Base-by-base conservation (phyloP, 2,113 vertebrate genomes). In the Chionis minor region DNA sequence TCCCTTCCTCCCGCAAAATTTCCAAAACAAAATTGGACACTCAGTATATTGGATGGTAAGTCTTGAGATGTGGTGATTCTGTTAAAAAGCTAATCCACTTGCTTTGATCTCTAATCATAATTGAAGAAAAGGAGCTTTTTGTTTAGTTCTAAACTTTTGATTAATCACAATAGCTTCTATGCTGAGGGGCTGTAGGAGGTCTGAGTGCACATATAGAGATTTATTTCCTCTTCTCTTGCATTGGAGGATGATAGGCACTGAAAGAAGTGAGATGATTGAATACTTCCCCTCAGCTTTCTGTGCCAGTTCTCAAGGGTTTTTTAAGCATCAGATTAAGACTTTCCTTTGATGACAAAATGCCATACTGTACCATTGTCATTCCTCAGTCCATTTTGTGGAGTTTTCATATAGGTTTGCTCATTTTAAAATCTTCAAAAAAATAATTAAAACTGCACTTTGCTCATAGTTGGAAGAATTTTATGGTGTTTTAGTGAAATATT, bases 71-170 rank as follows among this genome's bases (percentile, higher is more conserved):
- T 84, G 63, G 67, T 18, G 17, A 23, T 59, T 58, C 42, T 93
- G 38, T 45, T 81, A 44, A 67, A 77, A 87, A 67, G 38, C 58
- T 79, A 49, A 77, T 80, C 17, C 44, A 6, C 28, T 89, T 69
- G 42, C 83, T 91, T 90, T 95, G 54, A 51, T 73, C 70, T 88
- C 90, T 85, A 89, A 55, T 93, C n/a, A 5, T 88, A 74, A 54
- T 27, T 61, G 88, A 95, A 94, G 45, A 71, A 81, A 66, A 92
- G 14, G n/a, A 86, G 47, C 35, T 69, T 79, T 67, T 75, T 56
- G 22, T 83, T 94, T 82, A 40, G 47, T 56, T 92, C 77, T 51
- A 22, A 58, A 28, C 54, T 94, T 91, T 13, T 66, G 55, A 70
- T 96, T 88, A 78, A 78, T 95, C 47, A 51, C 62, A 81, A 9